Conservation (phyloP, 2,888 invertebrate species). For the Drosophila maculinotata region DNA sequence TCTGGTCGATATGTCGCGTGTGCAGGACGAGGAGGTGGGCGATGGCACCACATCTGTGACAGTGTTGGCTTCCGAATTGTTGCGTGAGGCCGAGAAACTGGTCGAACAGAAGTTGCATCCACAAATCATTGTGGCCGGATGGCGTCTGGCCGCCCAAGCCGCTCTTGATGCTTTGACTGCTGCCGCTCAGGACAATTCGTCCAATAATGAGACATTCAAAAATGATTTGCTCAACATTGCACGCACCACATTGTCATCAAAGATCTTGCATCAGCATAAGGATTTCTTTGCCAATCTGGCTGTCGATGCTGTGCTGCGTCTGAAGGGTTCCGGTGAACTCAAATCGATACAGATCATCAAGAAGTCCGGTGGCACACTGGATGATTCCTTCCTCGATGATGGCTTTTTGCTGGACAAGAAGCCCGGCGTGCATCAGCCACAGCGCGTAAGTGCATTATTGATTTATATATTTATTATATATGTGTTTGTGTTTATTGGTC, state of each 20-base stretch:
- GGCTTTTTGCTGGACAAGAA: slow-evolving; percentile 98
- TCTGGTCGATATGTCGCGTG: slow-evolving; percentile 98
- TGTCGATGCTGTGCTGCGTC: slow-evolving; percentile 96
- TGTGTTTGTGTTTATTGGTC: slow-evolving; percentile 3
- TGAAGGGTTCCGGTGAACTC: slow-evolving; percentile 98
- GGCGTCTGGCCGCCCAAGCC: slow-evolving; percentile 94
- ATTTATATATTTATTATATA: neutral
- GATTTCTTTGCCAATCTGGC: slow-evolving; percentile 97
- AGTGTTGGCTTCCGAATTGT: slow-evolving; percentile 94
- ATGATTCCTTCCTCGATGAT: slow-evolving; percentile 98
- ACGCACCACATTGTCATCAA: slow-evolving; percentile 98
- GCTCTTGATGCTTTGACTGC: slow-evolving; percentile 93
- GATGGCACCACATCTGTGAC: slow-evolving; percentile 99
- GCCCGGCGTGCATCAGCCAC: slow-evolving; percentile 98
- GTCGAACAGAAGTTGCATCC: slow-evolving; percentile 98
- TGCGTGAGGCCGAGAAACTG: slow-evolving; percentile 97
- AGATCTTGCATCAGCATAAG: slow-evolving; percentile 98
- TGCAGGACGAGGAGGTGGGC: slow-evolving; percentile 99
- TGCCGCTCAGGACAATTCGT: slow-evolving; percentile 93
- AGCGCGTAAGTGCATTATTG: slow-evolving; percentile 84
- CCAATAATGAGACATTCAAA: slow-evolving; percentile 91
- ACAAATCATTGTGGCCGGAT: slow-evolving; percentile 98
- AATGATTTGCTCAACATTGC: slow-evolving; percentile 98
- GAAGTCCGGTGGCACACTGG: slow-evolving; percentile 96
- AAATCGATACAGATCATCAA: slow-evolving; percentile 99